These are phyloP conservation scores for Pygathrix nemaeus DNA, from an alignment of 2,113 vertebrate genomes.

Conservation along the genomic window DNA sequence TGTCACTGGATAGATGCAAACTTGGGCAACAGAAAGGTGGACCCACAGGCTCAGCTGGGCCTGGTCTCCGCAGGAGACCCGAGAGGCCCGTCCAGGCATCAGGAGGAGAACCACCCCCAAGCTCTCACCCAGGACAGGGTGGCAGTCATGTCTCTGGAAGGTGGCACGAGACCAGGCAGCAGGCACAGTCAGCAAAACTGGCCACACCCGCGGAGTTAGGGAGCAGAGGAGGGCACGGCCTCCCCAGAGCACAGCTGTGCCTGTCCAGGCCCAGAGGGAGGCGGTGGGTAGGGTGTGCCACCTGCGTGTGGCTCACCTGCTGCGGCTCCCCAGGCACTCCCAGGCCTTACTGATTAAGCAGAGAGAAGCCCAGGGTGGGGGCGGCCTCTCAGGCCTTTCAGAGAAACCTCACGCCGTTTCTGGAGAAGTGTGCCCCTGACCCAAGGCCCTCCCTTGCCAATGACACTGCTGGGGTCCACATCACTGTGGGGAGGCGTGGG, in stretches of 20 bases:
- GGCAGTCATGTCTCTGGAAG: not conserved
- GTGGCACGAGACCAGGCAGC: not conserved
- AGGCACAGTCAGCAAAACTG: not conserved
- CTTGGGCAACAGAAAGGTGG: not conserved
- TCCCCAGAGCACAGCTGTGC: not conserved
- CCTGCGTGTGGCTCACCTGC: not conserved
- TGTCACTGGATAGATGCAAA: not conserved
- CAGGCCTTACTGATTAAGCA: not conserved
- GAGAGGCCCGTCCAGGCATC: not conserved
- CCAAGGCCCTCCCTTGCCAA: not conserved
- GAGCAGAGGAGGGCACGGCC: not conserved
- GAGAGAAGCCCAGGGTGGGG: not conserved
- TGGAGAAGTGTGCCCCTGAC: not conserved
- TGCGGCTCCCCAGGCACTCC: not conserved
- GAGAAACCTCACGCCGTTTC: not conserved
- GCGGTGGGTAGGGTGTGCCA: too few species aligned
- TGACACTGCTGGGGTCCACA: not conserved
- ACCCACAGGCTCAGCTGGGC: too few species aligned
- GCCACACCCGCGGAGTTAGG: rapidly evolving
- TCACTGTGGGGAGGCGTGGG: not conserved
- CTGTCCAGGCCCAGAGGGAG: not conserved
- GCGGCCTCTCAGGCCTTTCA: not conserved
- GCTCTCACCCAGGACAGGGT: not conserved
- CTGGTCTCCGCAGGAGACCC: too few species aligned
- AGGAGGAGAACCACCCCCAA: too few species aligned